A percentile compares a stretch with the other conserved stretches of the same genome.
These are phyloP conservation scores for Pocillopora damicornis DNA, from an alignment of 64 coral and sea anemone species.

Conservation along the genomic window DNA sequence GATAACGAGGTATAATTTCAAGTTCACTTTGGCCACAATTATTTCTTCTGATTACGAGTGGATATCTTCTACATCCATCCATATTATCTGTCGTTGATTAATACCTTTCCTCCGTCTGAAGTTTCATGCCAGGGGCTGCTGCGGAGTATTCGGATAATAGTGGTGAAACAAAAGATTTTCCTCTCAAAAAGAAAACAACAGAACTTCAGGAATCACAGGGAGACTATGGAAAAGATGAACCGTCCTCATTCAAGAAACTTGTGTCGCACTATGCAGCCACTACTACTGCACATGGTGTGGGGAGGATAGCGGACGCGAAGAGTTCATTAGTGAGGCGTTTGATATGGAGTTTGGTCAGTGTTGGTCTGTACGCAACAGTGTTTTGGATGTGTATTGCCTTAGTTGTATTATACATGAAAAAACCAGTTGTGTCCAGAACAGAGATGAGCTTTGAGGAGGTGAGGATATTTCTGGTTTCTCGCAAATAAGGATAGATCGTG, in stretches of 20 bases:
- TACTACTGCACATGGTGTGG: constrained; percentile 76
- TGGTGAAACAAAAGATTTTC: not conserved
- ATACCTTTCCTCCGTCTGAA: not conserved
- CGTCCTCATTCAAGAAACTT: constrained; percentile 1
- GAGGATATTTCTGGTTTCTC: not conserved
- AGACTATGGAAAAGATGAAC: not conserved
- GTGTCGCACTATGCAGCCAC: constrained; percentile 46
- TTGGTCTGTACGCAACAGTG: constrained; percentile 42
- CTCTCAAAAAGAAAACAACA: not conserved
- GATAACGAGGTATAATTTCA: not conserved
- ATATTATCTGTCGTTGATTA: not conserved
- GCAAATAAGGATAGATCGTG: too few relatives aligned
- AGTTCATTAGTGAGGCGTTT: constrained; percentile 21
- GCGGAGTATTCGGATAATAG: not conserved
- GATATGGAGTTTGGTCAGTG: constrained; percentile 39
- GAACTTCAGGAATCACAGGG: not conserved
- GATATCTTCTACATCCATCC: not conserved
- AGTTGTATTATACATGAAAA: constrained; percentile 42
- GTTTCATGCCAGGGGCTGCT: not conserved
- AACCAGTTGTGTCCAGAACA: constrained; percentile 68
- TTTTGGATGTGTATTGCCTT: constrained; percentile 48
- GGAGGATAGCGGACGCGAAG: constrained; percentile 49
- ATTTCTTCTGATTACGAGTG: too few relatives aligned
- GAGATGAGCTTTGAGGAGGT: constrained; percentile 83
- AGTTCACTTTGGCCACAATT: too few relatives aligned